phyloP scores from a whole-genome alignment of 1,140 invertebrate genomes.

The Asbolus verrucosus region DNA sequence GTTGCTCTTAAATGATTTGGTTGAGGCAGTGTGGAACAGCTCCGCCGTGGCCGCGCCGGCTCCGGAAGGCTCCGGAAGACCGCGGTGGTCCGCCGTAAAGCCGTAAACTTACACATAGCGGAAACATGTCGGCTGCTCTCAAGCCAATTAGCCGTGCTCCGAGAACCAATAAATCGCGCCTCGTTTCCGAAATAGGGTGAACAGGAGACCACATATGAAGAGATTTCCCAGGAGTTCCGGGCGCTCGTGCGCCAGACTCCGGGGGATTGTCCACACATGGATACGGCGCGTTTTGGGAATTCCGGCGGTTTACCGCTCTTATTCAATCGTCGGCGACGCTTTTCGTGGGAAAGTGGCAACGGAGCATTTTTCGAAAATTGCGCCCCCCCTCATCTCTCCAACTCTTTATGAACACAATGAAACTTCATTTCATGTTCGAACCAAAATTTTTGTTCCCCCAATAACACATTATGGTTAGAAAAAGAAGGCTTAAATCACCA shows the following conservation, averaged over 20 bases:
- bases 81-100: slow-evolving; percentile 9
- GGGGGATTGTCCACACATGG: slow-evolving; percentile 45
- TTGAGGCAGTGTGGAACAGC: neutral
- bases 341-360: slow-evolving; percentile 19
- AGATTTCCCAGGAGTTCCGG: slow-evolving; percentile 51
- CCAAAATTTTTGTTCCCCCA: too few species aligned
- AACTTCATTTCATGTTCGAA: too few species aligned
- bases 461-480: too few species aligned
- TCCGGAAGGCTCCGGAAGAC: slow-evolving; percentile 6
- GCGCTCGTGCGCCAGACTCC: slow-evolving; percentile 40
- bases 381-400: too few species aligned
- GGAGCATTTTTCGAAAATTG: too few species aligned
- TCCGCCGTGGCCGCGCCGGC: neutral
- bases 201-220: slow-evolving; percentile 50
- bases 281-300: slow-evolving; percentile 49
- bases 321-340: slow-evolving; percentile 19
- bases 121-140: slow-evolving; percentile 48
- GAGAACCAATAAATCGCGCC: slow-evolving; percentile 53
- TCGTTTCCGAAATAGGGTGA: slow-evolving; percentile 54
- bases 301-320: slow-evolving; percentile 42
- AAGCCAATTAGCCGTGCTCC: slow-evolving; percentile 52
- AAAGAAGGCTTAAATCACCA: too few species aligned
- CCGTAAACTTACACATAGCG: slow-evolving; percentile 35
- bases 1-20: slow-evolving; percentile 3
- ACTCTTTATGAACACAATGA: too few species aligned